phyloP scores from a whole-genome alignment of 2,888 invertebrate species.

The Noctuana brunneofusca region DNA sequence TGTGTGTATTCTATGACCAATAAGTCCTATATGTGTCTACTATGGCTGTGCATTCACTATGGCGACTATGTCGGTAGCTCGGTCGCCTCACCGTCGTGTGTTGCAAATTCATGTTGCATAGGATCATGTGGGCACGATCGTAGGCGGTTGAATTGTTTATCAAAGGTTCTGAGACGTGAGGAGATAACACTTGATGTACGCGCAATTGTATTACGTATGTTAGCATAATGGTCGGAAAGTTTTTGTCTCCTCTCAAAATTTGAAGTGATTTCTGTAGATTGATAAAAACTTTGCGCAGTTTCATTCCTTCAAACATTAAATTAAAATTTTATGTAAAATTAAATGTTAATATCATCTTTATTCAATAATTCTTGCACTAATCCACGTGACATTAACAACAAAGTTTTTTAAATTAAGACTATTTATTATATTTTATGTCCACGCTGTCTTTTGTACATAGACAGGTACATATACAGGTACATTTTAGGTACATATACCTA shows the following conservation, averaged over 20 bases:
- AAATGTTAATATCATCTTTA: no score
- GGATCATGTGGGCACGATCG: slow-evolving; percentile 22
- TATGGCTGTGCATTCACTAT: background rate
- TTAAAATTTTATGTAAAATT: no score
- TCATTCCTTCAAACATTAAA: no score
- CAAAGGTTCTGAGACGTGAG: slow-evolving; percentile 5
- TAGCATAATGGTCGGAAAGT: background rate
- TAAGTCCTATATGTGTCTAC: background rate
- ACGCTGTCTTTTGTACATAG: no score
- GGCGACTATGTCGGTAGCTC: background rate
- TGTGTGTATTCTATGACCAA: no score
- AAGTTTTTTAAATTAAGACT: no score
- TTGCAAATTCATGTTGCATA: slow-evolving; percentile 31
- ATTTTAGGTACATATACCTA: no score
- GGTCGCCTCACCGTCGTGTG: slow-evolving; percentile 9
- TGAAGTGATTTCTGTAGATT: background rate
- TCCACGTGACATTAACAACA: no score
- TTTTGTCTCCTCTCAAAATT: background rate
- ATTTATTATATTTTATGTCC: no score
- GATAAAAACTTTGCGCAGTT: no score
- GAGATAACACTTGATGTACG: background rate
- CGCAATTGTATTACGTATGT: background rate
- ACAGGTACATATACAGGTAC: no score
- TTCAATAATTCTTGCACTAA: no score
- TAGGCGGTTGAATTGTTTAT: slow-evolving; percentile 27